Conservation (phyloP, 2,797 vertebrate species). For the Myotis myotis region DNA sequence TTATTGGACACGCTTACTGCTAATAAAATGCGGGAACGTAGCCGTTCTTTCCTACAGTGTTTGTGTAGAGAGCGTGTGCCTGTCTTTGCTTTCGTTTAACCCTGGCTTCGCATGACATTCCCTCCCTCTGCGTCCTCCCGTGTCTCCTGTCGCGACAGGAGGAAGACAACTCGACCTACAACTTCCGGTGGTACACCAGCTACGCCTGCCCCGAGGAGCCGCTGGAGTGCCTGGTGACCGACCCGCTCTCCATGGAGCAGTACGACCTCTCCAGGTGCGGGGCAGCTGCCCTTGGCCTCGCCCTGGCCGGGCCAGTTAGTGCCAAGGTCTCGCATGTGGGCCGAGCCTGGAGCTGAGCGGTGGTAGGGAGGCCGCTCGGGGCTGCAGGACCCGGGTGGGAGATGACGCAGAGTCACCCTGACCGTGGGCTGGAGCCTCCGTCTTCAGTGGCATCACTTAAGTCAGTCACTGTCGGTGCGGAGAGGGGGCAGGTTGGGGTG, state of each 20-base stretch:
- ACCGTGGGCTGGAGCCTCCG: background rate
- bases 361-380: background rate
- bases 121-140: accelerated
- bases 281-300: background rate
- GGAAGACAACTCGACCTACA: slow-evolving; percentile 94
- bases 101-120: accelerated
- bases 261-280: slow-evolving; percentile 95
- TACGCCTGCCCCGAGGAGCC: slow-evolving; percentile 93
- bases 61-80: background rate
- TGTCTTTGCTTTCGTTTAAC: accelerated
- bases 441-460: background rate
- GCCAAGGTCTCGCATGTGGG: accelerated
- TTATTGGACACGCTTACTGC: background rate
- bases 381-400: background rate
- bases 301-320: background rate
- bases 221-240: slow-evolving; percentile 93
- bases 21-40: background rate
- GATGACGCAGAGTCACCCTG: background rate
- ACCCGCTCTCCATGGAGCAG: slow-evolving; percentile 89
- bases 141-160: slow-evolving; percentile 75
- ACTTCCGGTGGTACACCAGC: slow-evolving; percentile 97
- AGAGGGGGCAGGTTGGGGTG: no score
- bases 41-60: background rate
- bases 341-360: accelerated
- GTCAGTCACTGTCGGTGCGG: accelerated